phyloP scores from a whole-genome alignment of 2,797 vertebrate genomes.

The Platalea minor region DNA sequence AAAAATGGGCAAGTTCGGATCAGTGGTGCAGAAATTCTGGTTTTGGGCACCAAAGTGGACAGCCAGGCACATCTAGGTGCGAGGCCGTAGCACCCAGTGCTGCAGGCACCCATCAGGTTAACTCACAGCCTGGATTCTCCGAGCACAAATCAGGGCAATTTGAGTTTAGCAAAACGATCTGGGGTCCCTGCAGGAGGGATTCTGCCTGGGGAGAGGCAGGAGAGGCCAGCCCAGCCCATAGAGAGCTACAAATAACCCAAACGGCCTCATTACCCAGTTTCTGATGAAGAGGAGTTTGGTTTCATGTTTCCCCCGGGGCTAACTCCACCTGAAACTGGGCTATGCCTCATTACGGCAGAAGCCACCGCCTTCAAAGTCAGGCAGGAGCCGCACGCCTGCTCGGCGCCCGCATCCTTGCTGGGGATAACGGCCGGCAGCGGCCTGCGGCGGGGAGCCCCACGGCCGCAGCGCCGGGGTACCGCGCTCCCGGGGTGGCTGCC shows the following conservation, averaged over 20 bases:
- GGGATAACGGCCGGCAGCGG: fast-evolving
- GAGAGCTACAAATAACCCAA: conserved; percentile 55
- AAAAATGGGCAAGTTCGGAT: neutral
- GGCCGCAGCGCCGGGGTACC: neutral
- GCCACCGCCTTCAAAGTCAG: neutral
- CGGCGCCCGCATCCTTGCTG: neutral
- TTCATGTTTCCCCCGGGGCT: neutral
- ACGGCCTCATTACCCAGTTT: conserved; percentile 52
- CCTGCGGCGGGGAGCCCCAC: neutral
- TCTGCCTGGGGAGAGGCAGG: neutral
- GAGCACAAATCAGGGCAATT: conserved; percentile 16
- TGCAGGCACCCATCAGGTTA: neutral
- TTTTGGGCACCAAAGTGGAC: neutral
- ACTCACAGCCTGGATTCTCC: neutral
- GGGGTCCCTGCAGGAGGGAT: conserved; percentile 10
- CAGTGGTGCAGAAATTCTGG: neutral
- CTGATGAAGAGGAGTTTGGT: neutral
- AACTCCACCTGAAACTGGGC: neutral
- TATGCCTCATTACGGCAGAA: neutral
- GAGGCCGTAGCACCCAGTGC: neutral
- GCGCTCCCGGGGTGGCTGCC: neutral
- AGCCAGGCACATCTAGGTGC: neutral
- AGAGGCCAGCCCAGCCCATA: conserved; percentile 11
- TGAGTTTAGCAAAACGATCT: neutral
- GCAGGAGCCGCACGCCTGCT: neutral